phyloP scores from a whole-genome alignment of 1,140 invertebrate genomes.

The Lucilia cuprina region DNA sequence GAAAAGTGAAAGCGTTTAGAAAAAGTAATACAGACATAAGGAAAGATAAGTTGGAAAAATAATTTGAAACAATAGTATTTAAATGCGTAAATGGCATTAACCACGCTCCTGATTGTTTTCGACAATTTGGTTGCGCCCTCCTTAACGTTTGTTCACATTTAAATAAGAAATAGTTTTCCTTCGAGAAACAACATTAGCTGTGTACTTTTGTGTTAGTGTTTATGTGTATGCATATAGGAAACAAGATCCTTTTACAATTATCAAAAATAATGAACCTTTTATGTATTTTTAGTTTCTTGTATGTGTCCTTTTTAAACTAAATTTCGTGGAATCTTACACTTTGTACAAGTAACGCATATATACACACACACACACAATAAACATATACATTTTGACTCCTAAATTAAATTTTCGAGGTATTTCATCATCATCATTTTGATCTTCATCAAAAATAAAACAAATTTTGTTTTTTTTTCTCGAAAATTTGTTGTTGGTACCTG shows the following conservation, averaged over 20 bases:
- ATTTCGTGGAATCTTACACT: conserved; percentile 31
- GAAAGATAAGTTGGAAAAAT: neutral
- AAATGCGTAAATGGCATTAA: conserved; percentile 27
- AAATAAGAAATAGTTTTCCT: neutral
- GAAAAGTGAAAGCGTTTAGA: neutral
- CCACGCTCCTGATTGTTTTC: conserved; percentile 27
- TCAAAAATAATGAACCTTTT: neutral
- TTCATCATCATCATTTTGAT: conserved; percentile 13
- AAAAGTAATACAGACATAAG: neutral
- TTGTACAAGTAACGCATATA: neutral
- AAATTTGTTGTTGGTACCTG: neutral
- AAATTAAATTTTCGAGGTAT: conserved; percentile 31
- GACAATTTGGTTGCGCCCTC: conserved; percentile 20
- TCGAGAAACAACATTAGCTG: neutral
- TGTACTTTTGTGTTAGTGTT: neutral
- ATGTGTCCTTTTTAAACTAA: neutral
- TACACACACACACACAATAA: neutral
- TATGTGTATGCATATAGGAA: neutral
- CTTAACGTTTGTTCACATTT: neutral
- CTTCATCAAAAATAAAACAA: neutral
- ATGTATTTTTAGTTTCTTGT: conserved; percentile 3
- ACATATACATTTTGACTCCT: conserved; percentile 16
- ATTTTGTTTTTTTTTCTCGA: neutral
- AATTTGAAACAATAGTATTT: conserved; percentile 18
- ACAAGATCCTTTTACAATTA: conserved; percentile 22